phyloP scores from a whole-genome alignment of 2,888 invertebrate species.

The Dilophus febrilis region DNA sequence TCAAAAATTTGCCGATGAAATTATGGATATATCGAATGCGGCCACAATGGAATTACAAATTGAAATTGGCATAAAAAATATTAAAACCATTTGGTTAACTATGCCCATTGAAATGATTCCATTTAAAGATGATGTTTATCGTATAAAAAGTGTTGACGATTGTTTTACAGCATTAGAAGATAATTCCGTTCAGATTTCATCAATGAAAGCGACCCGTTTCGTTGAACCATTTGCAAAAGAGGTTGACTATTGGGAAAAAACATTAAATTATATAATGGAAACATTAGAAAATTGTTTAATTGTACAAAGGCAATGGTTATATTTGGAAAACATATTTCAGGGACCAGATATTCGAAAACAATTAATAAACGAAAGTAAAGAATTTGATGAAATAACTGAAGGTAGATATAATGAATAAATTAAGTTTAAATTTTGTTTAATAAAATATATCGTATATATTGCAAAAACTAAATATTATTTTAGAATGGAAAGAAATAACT shows the following conservation, averaged over 20 bases:
- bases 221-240: conserved; percentile 71
- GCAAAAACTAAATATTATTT: not conserved
- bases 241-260: conserved; percentile 76
- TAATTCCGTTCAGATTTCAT: conserved; percentile 63
- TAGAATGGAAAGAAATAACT: conserved; percentile 52
- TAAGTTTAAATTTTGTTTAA: not conserved
- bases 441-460: not conserved
- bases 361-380: conserved; percentile 54
- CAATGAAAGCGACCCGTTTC: conserved; percentile 76
- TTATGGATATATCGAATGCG: conserved; percentile 69
- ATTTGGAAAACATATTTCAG: conserved; percentile 74
- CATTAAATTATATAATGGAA: conserved; percentile 64
- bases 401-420: not conserved
- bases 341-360: conserved; percentile 79
- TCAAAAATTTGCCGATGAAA: conserved; percentile 66
- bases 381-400: conserved; percentile 54
- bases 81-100: conserved; percentile 51
- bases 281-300: conserved; percentile 60
- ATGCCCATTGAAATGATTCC: conserved; percentile 55
- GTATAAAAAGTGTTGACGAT: conserved; percentile 60
- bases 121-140: conserved; percentile 50
- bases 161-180: conserved; percentile 63
- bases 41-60: conserved; percentile 80
- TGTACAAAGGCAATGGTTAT: conserved; percentile 73
- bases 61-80: conserved; percentile 59